phyloP scores from a whole-genome alignment of 2,113 vertebrate genomes.

The Turdus rufiventris region DNA sequence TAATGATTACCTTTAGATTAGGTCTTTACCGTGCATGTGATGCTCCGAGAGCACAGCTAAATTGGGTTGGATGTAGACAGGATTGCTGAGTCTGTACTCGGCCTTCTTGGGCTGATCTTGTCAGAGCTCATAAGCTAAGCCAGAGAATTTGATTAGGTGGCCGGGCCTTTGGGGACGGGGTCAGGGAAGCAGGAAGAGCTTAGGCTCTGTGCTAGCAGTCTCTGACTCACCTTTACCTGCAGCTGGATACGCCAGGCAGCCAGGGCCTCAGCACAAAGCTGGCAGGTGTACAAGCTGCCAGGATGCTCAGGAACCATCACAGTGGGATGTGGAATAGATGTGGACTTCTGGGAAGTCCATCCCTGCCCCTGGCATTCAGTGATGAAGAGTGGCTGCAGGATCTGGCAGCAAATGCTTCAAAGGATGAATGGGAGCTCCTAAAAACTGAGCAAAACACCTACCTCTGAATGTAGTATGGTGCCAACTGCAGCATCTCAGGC shows the following conservation, averaged over 20 bases:
- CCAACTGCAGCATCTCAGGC: not conserved
- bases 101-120: constrained; percentile 59
- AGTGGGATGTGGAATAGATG: not conserved
- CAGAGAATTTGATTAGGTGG: constrained; percentile 23
- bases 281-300: not conserved
- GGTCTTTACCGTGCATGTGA: not conserved
- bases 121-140: constrained; percentile 54
- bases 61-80: constrained; percentile 43
- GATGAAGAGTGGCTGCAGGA: not conserved
- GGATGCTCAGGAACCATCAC: not conserved
- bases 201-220: not conserved
- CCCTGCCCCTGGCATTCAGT: accelerated
- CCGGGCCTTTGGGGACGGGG: not conserved
- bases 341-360: not conserved
- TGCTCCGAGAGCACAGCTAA: not conserved
- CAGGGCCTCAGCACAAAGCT: not conserved
- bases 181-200: not conserved
- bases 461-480: not conserved
- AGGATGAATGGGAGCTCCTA: not conserved
- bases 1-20: constrained; percentile 53
- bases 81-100: constrained; percentile 61
- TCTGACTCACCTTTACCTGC: not conserved
- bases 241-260: not conserved
- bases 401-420: accelerated
- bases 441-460: not conserved